Base-by-base conservation (phyloP, 1,140 invertebrate genomes). In the Ridgeia piscesae region DNA sequence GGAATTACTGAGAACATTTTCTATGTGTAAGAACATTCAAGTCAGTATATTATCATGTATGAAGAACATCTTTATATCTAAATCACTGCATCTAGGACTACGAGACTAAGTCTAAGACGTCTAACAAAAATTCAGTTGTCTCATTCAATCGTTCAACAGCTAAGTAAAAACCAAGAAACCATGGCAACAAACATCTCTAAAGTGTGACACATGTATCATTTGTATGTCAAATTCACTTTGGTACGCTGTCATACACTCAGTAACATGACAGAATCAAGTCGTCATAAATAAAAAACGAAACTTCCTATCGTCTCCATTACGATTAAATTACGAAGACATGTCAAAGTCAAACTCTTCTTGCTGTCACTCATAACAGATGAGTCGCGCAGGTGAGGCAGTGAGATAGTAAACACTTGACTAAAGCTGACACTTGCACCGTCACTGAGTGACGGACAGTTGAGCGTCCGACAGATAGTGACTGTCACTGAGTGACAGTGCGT, bases 401-500 rank as follows among this genome's bases (percentile, higher is more conserved):
- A 42, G 42, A 42, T 88, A 35, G 17, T 89, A 31, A 21, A 91
- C 27, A 42, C 33, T 91, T 21, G 6, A 27, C 35, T 34, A 4
- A 42, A 27, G 90, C 58, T 77, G 21, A 42, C 35, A 91, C 58
- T 93, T 11, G 89, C 31, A 35, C 34, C 8, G 9, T 17, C 35
- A 94, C 33, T 91, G 31, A 42, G 9, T 17, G 33, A 94, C 33
- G 89, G 31, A 42, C 35, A 92, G 90, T 48, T 91, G 33, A 6
- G 42, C 42, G 42, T 42, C 42, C 4, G 42, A 42, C 42, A 42
- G 88, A 27, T 93, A 77, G 58, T 89, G 35, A 93, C 50, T 93
- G 35, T 58, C 93, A 91, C n/a, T 93, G 35, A 93, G 88, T 93
- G 35, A 89, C 93, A 91, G 34, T 93, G 48, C 91, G 33, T 42